Base-by-base conservation (phyloP, 1,140 invertebrate species). In the Atta texana region DNA sequence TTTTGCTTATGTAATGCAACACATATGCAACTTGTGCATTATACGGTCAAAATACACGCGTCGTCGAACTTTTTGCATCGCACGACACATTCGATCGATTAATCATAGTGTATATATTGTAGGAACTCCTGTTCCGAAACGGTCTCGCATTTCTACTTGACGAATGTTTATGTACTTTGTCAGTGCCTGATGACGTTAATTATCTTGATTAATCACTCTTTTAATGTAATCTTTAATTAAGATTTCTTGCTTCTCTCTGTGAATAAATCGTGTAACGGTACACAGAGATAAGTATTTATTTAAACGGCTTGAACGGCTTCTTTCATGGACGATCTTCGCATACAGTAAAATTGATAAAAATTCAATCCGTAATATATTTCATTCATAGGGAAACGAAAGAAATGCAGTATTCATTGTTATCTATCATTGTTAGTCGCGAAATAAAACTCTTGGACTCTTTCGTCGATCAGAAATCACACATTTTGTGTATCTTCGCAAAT, bases 141-240 rank as follows among this genome's bases (percentile, higher is more conserved):
- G 53, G 24, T 16, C 18, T 24, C 12, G 39, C 7, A 39, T 49
- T 61, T 74, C 18, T 68, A 18, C 77, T 69, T 57, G 68, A 82
- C 53, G 51, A 59, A 82, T 82, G 53, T 74, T 82, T 74, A 49
- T 82, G 34, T 34, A 84, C 69, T 84, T 84, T 84, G n/a, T 84
- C 39, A 59, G 16, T 16, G 31, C 24, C 68, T 24, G 18, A 49
- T 75, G 55, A 75, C 39, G 69, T 74, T 84, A 84, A 84, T 84
- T 74, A 84, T 34, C 55, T 74, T 74, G 68, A 82, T 84, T 84
- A 75, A 82, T 82, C 14, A 39, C 24, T 21, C 39, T 44, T 44
- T 44, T 44, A 44, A 44, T 21, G 14, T 10, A 44, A 44, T n/a
- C 39, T 12, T 84, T 63, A 84, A 84, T 84, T 63, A 75, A 75